Evolutionary conservation across 2,888 invertebrate species (phyloP).

Genomic region (Vannuccia rotundouncinata): DNA sequence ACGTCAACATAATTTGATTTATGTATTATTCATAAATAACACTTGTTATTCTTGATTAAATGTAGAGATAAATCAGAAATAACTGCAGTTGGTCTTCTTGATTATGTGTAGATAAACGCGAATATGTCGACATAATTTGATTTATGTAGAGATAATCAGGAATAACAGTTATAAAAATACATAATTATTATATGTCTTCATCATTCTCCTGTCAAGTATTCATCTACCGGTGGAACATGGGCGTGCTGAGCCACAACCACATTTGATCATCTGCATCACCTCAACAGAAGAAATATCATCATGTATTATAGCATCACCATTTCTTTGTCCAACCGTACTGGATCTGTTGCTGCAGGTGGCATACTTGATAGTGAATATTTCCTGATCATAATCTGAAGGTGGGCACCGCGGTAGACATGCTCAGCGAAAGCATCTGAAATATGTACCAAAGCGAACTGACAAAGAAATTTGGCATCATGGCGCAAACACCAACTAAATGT

Average conservation of each 20-base stretch:
- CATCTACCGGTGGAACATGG: constrained; percentile 22
- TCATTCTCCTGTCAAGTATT: no score
- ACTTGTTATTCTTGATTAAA: no score
- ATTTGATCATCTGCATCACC: constrained; percentile 28
- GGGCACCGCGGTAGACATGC: constrained; percentile 10
- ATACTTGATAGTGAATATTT: not conserved
- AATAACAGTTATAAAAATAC: no score
- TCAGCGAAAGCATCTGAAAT: constrained; percentile 15
- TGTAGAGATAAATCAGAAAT: no score
- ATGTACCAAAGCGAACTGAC: no score
- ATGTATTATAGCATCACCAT: not conserved
- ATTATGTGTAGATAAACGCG: no score
- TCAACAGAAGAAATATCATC: constrained; percentile 12
- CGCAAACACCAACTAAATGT: not conserved
- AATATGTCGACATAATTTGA: no score
- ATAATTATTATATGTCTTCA: no score
- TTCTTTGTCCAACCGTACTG: constrained; percentile 21
- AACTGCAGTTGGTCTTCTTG: no score
- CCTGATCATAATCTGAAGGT: constrained; percentile 4
- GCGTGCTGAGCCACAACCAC: constrained; percentile 13
- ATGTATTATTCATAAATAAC: no score
- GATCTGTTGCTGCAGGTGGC: constrained; percentile 16
- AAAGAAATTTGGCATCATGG: not conserved
- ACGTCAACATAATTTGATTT: no score
- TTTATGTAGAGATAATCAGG: no score